Base-by-base conservation (phyloP, 2,113 vertebrate species). In the Epinephelus fuscoguttatus region DNA sequence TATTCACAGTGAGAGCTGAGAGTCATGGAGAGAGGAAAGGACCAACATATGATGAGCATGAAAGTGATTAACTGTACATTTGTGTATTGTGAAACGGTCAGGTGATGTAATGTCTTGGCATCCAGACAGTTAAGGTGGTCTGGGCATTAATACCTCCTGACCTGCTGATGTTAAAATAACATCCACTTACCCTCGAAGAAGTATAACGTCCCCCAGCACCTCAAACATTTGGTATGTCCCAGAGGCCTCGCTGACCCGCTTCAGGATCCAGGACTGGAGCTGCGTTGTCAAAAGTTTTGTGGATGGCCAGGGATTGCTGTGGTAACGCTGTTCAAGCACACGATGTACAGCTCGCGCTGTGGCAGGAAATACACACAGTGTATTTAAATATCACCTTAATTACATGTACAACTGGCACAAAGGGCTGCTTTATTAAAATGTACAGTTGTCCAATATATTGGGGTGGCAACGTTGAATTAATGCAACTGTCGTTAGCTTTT, bases 201-300 rank as follows among this genome's bases (percentile, higher is more conserved):
- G 93, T 70, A 99, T 61, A n/a, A 99, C 60, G n/a, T 99, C 98
- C 10, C 96, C 97, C 37, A 99, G 95, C 71, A 98, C 94, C 21
- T 95, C 86, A 84, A 99, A 98, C 98, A 99, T 99, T 93, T 99
- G 98, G 94, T 99, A 99, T 2, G 96, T 91, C 50, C 98, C 98
- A 0, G 98, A 99, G 19, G 97, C 98, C 91, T 99, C 98, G 0
- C 97, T 97, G 55, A 98, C 93, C 1, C 98, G 94, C 89, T 94
- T 97, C 89, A 98, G 73, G 75, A 99, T 96, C 93, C 96, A 92
- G 64, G 96, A 95, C 82, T 95, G 94, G 90, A 99, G 94, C 91
- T 99, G 97, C n/a, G 95, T 96, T 88, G 95, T 77, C 68, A 92
- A 92, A 81, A 96, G 87, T 83, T 63, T 73, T 0, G 94, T 94